Evolutionary conservation across 2,888 invertebrate species (phyloP).

Genomic region (Calliopum simillimum): DNA sequence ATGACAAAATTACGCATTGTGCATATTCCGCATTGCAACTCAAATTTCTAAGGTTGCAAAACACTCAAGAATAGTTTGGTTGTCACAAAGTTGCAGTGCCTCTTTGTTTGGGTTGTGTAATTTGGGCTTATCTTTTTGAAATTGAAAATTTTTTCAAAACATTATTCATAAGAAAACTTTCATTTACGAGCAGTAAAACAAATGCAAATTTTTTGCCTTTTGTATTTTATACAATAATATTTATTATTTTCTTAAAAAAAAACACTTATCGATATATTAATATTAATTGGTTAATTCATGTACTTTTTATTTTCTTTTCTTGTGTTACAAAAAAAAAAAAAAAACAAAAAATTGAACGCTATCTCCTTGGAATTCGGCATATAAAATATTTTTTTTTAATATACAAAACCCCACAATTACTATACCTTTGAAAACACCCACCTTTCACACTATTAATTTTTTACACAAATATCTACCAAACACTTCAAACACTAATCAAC

Average conservation of each 20-base stretch:
- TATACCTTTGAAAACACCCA: conserved; percentile 8
- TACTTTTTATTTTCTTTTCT: conserved; percentile 42
- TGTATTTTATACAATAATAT: too few species aligned
- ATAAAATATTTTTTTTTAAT: conserved; percentile 24
- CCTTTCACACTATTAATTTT: conserved; percentile 32
- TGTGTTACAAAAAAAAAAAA: conserved; percentile 12
- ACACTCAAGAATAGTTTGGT: too few species aligned
- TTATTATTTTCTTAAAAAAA: too few species aligned
- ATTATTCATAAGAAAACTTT: too few species aligned
- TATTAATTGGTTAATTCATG: conserved; percentile 44
- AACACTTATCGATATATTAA: conserved; percentile 32
- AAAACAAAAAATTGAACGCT: too few species aligned
- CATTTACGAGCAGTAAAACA: conserved; percentile 19
- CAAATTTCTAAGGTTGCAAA: too few species aligned
- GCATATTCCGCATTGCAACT: too few species aligned
- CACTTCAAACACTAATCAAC: conserved; percentile 34
- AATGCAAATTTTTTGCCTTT: conserved; percentile 2
- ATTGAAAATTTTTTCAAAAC: too few species aligned
- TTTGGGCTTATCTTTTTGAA: too few species aligned
- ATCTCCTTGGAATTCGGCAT: conserved; percentile 58
- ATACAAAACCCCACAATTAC: conserved; percentile 9
- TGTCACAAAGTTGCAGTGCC: too few species aligned
- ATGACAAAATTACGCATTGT: too few species aligned
- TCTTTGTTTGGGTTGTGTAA: too few species aligned
- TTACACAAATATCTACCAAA: conserved; percentile 42